Evolutionary conservation across 1,140 invertebrate genomes (phyloP).

Genomic region (Zaprionus camerounensis): DNA sequence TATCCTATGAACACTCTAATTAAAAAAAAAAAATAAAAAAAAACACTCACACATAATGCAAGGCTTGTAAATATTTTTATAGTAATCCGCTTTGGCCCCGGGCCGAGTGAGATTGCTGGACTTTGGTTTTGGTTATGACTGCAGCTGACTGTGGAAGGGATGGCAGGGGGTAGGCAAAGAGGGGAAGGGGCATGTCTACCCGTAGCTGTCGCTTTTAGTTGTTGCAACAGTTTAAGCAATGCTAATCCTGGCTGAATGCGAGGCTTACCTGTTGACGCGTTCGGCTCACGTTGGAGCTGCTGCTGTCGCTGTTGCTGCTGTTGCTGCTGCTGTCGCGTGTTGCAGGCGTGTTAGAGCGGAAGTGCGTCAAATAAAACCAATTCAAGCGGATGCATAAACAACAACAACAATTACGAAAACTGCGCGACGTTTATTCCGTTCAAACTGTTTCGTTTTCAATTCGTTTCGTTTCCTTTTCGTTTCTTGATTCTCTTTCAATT

Average conservation of each 20-base stretch:
- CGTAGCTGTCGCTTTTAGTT: constrained; percentile 44
- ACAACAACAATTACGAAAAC: constrained; percentile 31
- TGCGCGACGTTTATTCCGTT: constrained; percentile 47
- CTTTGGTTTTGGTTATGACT: constrained; percentile 6
- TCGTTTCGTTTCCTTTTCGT: constrained; percentile 35
- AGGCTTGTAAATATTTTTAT: constrained; percentile 74
- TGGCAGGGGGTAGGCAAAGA: constrained; percentile 5
- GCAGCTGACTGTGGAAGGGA: not conserved
- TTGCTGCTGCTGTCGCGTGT: constrained; percentile 12
- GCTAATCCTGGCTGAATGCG: constrained; percentile 72
- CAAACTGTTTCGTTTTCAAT: constrained; percentile 34
- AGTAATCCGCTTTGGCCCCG: constrained; percentile 69
- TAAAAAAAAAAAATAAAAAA: too few species aligned
- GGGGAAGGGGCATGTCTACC: constrained; percentile 15
- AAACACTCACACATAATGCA: constrained; percentile 49
- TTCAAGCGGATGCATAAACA: constrained; percentile 67
- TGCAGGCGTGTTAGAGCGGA: constrained; percentile 63
- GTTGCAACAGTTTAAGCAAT: constrained; percentile 74
- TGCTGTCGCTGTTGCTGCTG: not conserved
- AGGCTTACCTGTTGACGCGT: constrained; percentile 75
- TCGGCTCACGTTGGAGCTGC: not conserved
- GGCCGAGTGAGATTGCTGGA: constrained; percentile 37
- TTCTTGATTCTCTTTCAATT: constrained; percentile 30
- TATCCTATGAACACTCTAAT: too few species aligned
- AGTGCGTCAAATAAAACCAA: constrained; percentile 49